These are phyloP conservation scores for Psilanteris sp. DNA, from an alignment of 1,140 invertebrate species.

Conservation along the genomic window DNA sequence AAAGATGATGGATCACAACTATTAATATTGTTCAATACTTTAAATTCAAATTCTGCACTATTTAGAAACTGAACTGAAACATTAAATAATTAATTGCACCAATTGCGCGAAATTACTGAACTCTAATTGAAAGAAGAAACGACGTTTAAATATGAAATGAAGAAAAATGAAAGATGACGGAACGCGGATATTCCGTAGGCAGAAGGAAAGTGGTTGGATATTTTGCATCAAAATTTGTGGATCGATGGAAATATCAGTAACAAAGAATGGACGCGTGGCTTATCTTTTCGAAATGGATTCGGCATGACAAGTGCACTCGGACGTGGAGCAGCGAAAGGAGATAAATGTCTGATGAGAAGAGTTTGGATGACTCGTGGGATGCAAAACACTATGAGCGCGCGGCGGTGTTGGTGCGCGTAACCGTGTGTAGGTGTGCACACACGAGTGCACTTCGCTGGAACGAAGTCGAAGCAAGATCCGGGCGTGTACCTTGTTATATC, in stretches of 20 bases:
- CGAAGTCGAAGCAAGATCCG: constrained; percentile 42
- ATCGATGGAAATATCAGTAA: constrained; percentile 15
- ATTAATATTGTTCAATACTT: too few species aligned
- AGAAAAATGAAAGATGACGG: not conserved
- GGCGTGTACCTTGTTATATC: constrained; percentile 73
- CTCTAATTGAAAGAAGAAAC: too few species aligned
- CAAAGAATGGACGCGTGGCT: constrained; percentile 24
- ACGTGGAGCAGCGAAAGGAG: constrained; percentile 28
- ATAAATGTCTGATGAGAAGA: constrained; percentile 55
- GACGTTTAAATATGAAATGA: too few species aligned
- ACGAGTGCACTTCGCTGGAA: constrained; percentile 27
- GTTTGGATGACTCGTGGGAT: constrained; percentile 44
- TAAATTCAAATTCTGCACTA: too few species aligned
- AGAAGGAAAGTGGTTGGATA: too few species aligned
- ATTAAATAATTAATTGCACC: too few species aligned
- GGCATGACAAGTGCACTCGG: constrained; percentile 39
- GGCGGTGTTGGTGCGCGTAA: not conserved
- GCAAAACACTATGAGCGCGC: constrained; percentile 38
- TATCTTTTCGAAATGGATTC: constrained; percentile 39
- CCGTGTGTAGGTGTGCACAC: constrained; percentile 2
- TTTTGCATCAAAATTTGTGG: not conserved
- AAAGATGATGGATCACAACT: too few species aligned
- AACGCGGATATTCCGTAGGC: too few species aligned
- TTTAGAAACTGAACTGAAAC: too few species aligned
- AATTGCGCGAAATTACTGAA: too few species aligned